Evolutionary conservation across 2,113 vertebrate species (phyloP).

Genomic region (Nanorana parkeri): DNA sequence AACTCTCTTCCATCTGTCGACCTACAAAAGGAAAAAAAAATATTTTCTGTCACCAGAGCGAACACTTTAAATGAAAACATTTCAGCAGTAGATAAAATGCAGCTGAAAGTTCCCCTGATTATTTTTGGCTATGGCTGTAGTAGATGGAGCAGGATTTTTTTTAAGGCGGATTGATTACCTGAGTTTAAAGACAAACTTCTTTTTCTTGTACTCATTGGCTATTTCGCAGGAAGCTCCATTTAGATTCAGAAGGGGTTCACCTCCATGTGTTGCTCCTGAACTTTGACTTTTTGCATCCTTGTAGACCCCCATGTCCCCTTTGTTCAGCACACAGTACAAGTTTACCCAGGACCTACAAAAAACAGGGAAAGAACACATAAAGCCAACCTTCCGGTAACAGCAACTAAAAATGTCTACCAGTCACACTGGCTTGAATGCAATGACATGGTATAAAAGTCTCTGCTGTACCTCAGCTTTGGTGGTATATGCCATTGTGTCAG

Average conservation of each 20-base stretch:
- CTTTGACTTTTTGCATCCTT: constrained; percentile 87
- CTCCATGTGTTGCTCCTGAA: constrained; percentile 78
- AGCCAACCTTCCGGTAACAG: too few species aligned
- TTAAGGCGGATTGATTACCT: constrained; percentile 71
- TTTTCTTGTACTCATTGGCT: constrained; percentile 94
- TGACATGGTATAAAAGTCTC: too few species aligned
- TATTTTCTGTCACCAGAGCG: too few species aligned
- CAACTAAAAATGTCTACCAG: too few species aligned
- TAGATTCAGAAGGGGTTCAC: constrained; percentile 85
- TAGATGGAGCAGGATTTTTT: too few species aligned
- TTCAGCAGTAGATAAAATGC: too few species aligned
- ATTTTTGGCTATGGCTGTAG: too few species aligned
- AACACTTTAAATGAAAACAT: too few species aligned
- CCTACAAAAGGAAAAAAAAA: constrained; percentile 67
- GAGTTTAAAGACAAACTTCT: constrained; percentile 95
- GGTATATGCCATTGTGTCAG: too few species aligned
- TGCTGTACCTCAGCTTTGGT: too few species aligned
- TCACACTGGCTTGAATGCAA: too few species aligned
- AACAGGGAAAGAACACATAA: neutral
- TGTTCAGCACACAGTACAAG: constrained; percentile 91
- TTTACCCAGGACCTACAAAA: constrained; percentile 91
- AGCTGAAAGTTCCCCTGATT: too few species aligned
- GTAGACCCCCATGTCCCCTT: constrained; percentile 93
- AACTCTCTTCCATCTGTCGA: constrained; percentile 90
- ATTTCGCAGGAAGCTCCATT: constrained; percentile 83